These are phyloP conservation scores for Oligia strigilis DNA, from an alignment of 2,888 invertebrate genomes.

Conservation along the genomic window DNA sequence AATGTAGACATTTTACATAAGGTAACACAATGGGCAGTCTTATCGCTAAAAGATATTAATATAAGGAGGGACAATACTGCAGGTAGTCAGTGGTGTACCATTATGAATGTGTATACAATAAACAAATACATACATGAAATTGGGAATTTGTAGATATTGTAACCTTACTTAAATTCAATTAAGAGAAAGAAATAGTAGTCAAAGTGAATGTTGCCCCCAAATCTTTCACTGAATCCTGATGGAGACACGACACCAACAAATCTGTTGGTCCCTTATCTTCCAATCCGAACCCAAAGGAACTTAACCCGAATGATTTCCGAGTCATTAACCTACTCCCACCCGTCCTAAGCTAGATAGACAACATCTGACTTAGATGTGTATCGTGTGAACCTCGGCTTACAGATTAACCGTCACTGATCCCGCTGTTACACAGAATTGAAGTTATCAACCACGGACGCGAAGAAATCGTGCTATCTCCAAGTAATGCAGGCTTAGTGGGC, in stretches of 20 bases:
- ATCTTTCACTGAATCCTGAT: slow-evolving; percentile 68
- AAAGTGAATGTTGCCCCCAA: slow-evolving; percentile 52
- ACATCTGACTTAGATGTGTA: slow-evolving; percentile 89
- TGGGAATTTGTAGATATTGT: neutral
- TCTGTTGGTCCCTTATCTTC: slow-evolving; percentile 88
- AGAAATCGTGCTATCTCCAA: slow-evolving; percentile 89
- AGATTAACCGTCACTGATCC: slow-evolving; percentile 86
- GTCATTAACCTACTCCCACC: slow-evolving; percentile 88
- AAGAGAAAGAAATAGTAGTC: slow-evolving; percentile 33
- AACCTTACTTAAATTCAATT: slow-evolving; percentile 3
- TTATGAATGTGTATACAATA: neutral
- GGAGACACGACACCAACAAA: slow-evolving; percentile 86
- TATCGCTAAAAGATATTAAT: neutral
- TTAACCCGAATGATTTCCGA: slow-evolving; percentile 90
- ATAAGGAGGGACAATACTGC: neutral
- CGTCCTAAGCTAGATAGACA: slow-evolving; percentile 90
- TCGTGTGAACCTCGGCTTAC: slow-evolving; percentile 86
- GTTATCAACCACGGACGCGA: slow-evolving; percentile 88
- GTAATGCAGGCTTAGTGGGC: slow-evolving; percentile 87
- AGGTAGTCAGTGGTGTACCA: neutral
- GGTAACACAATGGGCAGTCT: neutral
- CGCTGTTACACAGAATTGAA: slow-evolving; percentile 84
- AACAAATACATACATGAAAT: neutral
- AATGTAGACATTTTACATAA: neutral
- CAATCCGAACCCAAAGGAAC: slow-evolving; percentile 86